A percentile compares a stretch with the other conserved stretches of the same genome.
Conservation (phyloP, 2,888 invertebrate genomes). For the Therioaphis trifolii region DNA sequence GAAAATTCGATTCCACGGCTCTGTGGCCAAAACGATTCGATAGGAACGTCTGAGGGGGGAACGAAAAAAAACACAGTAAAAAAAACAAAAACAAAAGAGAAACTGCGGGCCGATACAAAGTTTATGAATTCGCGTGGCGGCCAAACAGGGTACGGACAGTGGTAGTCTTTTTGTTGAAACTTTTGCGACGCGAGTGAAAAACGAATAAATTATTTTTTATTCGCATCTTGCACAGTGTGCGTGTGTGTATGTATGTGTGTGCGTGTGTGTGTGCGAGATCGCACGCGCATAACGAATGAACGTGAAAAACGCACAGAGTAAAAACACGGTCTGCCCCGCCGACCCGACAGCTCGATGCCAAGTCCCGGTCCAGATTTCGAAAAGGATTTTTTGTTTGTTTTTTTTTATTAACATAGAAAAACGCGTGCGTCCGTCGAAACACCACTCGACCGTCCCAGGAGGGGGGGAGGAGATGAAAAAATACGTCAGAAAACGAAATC, state of each 20-base stretch:
- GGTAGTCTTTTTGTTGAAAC: conserved; percentile 15
- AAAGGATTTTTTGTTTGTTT: not conserved
- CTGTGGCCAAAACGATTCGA: not conserved
- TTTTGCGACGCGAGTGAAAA: not conserved
- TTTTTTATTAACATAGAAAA: not conserved
- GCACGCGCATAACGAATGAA: no score
- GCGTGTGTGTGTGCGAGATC: not conserved
- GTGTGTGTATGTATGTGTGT: conserved; percentile 2
- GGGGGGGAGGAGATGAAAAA: no score
- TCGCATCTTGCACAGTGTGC: not conserved
- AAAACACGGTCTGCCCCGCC: no score
- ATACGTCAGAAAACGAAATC: no score
- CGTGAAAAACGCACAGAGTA: no score
- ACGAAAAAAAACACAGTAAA: no score
- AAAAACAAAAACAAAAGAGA: no score
- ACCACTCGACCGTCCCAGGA: no score
- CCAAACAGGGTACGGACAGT: not conserved
- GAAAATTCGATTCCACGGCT: not conserved
- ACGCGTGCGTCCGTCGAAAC: no score
- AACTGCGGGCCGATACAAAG: not conserved
- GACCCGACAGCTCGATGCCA: not conserved
- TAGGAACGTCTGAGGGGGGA: not conserved
- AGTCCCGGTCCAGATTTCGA: not conserved
- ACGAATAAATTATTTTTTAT: conserved; percentile 36
- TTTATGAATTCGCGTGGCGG: not conserved